These are phyloP conservation scores for Takifugu bimaculatus DNA, from an alignment of 2,113 vertebrate genomes.

Conservation along the genomic window DNA sequence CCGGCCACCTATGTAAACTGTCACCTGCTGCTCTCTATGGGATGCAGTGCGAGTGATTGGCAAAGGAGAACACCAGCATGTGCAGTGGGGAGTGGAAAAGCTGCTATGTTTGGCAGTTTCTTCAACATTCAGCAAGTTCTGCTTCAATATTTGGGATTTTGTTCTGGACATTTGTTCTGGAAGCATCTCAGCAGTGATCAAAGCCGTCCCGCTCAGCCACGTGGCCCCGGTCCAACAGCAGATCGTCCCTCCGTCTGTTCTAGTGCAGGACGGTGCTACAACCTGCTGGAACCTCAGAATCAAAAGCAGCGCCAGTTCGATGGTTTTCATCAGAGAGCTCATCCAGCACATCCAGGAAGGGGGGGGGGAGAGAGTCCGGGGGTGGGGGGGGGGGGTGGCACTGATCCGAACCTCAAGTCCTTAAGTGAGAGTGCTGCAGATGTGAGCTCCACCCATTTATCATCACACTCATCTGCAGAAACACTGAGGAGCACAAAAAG, in stretches of 20 bases:
- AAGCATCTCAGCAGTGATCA: conserved; percentile 45
- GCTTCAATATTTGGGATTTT: conserved; percentile 19
- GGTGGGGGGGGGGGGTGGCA: conserved; percentile 41
- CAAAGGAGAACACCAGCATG: conserved; percentile 17
- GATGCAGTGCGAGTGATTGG: conserved; percentile 29
- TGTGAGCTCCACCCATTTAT: conserved; percentile 14
- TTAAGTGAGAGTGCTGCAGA: not conserved
- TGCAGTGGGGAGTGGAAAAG: conserved; percentile 20
- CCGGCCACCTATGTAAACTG: conserved; percentile 63
- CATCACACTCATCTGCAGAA: conserved; percentile 37
- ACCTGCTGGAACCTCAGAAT: not conserved
- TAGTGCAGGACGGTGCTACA: conserved; percentile 50
- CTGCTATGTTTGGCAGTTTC: conserved; percentile 62
- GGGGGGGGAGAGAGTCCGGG: conserved; percentile 7
- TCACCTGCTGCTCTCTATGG: conserved; percentile 34
- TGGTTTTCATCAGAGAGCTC: conserved; percentile 5
- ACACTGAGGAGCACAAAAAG: conserved; percentile 52
- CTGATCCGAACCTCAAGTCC: conserved; percentile 15
- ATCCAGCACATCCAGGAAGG: conserved; percentile 5
- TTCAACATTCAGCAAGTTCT: conserved; percentile 50
- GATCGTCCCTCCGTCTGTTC: conserved; percentile 32
- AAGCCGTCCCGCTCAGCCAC: conserved; percentile 10
- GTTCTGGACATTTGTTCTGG: conserved; percentile 53
- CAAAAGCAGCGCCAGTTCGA: no score
- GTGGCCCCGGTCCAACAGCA: conserved; percentile 15